Evolutionary conservation across 53 echinoderm and acorn worm species (phyloP), one percentile per base, ranked within the genome.

Genomic region (Luidia sarsii): DNA sequence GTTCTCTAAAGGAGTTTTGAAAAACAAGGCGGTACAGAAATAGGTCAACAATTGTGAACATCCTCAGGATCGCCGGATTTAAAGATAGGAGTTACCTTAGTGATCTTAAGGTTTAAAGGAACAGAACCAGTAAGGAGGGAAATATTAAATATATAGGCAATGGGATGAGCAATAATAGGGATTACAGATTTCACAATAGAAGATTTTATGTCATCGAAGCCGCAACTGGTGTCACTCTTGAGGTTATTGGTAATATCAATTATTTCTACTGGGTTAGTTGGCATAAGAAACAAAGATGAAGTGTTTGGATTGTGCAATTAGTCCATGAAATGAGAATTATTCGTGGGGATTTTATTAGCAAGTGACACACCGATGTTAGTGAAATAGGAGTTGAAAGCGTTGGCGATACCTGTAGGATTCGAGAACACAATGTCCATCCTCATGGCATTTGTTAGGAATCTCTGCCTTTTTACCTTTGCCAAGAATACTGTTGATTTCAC

Each of bases 21-120:
- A 33, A 86, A 68, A 25, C 86, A 86, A 31, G 67, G 68, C 19
- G 67, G 59, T 57, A 79, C 39, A 25, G 79, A 86, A 56, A 86
- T 75, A 29, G 86, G 68, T 27, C 68, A 35, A 27, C 57, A 86
- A 50, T 86, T 86, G 29, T 3, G 36, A n/a, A 79, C 30, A 16
- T 35, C 29, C 7, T 50, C 33, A 4, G 45, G 18, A 16, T 86
- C 67, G 10, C 79, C 79, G 7, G 9, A 3, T 67, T 69, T 82
- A 22, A 65, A 65, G 24, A 65, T 23, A 21, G 65, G 65, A 39
- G 39, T 39, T 3, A 65, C 39, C 24, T 65, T 38, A 3, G 71
- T 19, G 21, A 71, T 33, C 23, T 71, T 71, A 16, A 71, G 24
- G 3, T 71, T 31, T 2, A 36, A 52, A 7, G 71, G 51, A 8